Conservation (phyloP, 53 echinoderm and acorn worm species). For the Luidia sarsii region DNA sequence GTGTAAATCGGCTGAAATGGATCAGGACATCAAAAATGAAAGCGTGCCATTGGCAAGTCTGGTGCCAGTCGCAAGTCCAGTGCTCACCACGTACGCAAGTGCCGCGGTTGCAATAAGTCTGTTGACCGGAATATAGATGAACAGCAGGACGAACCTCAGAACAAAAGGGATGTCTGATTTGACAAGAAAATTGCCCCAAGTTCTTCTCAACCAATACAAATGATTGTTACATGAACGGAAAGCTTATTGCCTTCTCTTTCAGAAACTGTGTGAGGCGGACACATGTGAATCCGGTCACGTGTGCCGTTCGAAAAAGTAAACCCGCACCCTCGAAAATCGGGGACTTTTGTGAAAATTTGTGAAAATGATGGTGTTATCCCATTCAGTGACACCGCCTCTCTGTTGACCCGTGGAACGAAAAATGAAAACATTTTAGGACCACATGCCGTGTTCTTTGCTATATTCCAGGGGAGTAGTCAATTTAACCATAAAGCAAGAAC, state of each 20-base stretch:
- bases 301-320: conserved; percentile 1
- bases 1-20: neutral
- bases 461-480: too few relatives aligned
- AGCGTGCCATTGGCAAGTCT: conserved; percentile 15
- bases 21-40: neutral
- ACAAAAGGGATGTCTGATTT: neutral
- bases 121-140: conserved; percentile 5
- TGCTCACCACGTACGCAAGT: neutral
- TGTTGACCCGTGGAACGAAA: too few relatives aligned
- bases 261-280: neutral
- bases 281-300: neutral
- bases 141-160: neutral
- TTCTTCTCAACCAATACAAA: conserved; percentile 13
- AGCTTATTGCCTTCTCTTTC: neutral
- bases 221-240: neutral
- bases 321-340: neutral
- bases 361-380: too few relatives aligned
- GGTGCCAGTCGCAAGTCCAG: neutral
- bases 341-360: too few relatives aligned
- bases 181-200: conserved; percentile 13
- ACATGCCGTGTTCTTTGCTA: too few relatives aligned
- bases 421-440: too few relatives aligned
- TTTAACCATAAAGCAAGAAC: too few relatives aligned
- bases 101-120: neutral
- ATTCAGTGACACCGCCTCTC: too few relatives aligned